A percentile compares a stretch with the other conserved stretches of the same genome.
Evolutionary conservation across 1,140 invertebrate genomes (phyloP).

Genomic region (Rhysida immarginata): DNA sequence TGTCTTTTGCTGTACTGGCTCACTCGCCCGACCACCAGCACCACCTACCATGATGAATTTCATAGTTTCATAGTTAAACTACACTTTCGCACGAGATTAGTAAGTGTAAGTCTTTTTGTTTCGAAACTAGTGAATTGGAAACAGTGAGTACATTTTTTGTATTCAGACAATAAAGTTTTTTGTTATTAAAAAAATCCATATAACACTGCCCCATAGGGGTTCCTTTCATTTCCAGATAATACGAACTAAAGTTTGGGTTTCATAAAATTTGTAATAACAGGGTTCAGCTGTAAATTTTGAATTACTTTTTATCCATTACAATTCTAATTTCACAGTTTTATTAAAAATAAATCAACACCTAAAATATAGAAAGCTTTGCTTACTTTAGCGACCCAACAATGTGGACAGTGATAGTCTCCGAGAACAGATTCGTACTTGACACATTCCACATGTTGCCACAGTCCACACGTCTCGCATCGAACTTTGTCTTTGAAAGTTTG

Average conservation of each 20-base stretch:
- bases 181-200: background rate
- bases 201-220: background rate
- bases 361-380: background rate
- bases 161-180: background rate
- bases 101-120: too few relatives aligned
- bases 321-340: background rate
- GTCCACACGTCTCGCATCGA: conserved; percentile 39
- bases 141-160: too few relatives aligned
- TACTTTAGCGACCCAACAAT: conserved; percentile 40
- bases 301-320: background rate
- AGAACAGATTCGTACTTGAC: conserved; percentile 35
- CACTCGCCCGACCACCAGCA: too few relatives aligned
- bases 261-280: too few relatives aligned
- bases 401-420: conserved; percentile 40
- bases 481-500: too few relatives aligned
- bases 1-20: too few relatives aligned
- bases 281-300: background rate
- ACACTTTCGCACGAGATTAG: too few relatives aligned
- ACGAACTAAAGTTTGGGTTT: background rate
- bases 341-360: background rate
- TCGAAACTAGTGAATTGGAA: too few relatives aligned
- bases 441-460: conserved; percentile 44
- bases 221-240: too few relatives aligned
- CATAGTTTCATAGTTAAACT: too few relatives aligned
- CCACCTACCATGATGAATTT: too few relatives aligned